A percentile compares a stretch with the other conserved stretches of the same genome.
Conservation (phyloP, 2,797 vertebrate genomes). For the Eurystomus glaucurus region DNA sequence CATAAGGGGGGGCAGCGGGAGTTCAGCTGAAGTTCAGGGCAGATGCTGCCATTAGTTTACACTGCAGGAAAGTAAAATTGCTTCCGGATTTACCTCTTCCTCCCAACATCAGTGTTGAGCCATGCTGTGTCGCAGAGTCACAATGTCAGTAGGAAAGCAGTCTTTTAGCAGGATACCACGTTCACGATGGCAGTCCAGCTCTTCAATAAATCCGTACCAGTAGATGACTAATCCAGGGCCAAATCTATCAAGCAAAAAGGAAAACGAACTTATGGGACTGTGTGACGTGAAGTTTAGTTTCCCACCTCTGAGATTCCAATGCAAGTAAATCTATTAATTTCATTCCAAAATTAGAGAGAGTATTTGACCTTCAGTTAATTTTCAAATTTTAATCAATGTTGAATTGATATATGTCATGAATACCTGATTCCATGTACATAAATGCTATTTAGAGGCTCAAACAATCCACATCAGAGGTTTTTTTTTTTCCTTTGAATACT, state of each 20-base stretch:
- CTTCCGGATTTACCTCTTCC: constrained; percentile 90
- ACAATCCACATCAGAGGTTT: not conserved
- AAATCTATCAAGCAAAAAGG: constrained; percentile 85
- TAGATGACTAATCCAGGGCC: constrained; percentile 98
- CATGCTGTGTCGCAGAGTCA: constrained; percentile 87
- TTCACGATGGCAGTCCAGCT: constrained; percentile 95
- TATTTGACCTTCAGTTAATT: not conserved
- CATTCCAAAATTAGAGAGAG: not conserved
- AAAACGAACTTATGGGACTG: not conserved
- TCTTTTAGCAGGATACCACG: constrained; percentile 96
- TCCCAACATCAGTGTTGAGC: constrained; percentile 68
- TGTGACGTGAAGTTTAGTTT: not conserved
- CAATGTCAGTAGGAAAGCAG: constrained; percentile 93
- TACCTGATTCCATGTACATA: not conserved
- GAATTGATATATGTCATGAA: not conserved
- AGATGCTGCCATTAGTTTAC: constrained; percentile 88
- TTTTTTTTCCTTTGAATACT: not conserved
- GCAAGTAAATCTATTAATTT: not conserved
- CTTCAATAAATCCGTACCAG: constrained; percentile 97
- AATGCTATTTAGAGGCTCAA: not conserved
- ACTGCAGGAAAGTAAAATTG: constrained; percentile 91
- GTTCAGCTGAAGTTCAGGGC: constrained; percentile 95
- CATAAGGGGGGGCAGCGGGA: constrained; percentile 81
- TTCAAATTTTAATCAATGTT: not conserved
- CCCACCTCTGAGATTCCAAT: not conserved